Evolutionary conservation across 2,113 vertebrate species (phyloP).

Genomic region (Anoura caudifer): DNA sequence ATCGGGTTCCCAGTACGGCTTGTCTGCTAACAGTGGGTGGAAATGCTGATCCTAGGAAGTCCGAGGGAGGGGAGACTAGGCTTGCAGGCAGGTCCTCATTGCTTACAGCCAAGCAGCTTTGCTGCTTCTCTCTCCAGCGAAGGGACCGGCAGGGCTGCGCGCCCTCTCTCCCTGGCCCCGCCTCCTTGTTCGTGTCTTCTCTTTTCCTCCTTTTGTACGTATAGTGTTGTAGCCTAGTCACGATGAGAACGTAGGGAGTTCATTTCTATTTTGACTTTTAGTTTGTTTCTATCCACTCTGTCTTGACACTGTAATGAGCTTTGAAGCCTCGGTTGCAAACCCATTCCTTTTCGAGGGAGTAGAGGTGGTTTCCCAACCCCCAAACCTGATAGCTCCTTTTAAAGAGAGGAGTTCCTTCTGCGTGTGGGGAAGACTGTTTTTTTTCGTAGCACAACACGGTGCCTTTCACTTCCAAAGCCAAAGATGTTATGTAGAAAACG

Average conservation of each 20-base stretch:
- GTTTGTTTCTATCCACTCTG: background rate
- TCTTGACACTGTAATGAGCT: background rate
- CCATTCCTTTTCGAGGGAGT: background rate
- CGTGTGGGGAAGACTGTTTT: background rate
- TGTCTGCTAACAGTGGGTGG: background rate
- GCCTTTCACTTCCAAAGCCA: background rate
- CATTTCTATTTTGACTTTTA: background rate
- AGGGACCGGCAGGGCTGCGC: no score
- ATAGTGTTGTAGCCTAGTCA: background rate
- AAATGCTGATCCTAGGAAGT: background rate
- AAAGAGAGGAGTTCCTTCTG: background rate
- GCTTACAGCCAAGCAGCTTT: background rate
- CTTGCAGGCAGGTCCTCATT: background rate
- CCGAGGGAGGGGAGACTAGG: background rate
- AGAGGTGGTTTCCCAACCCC: background rate
- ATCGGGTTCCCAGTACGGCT: background rate
- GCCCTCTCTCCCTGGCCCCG: rapidly evolving
- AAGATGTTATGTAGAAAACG: background rate
- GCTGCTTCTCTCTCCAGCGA: background rate
- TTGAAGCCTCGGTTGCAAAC: background rate
- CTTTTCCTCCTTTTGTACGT: background rate
- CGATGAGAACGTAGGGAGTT: background rate
- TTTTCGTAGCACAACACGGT: no score
- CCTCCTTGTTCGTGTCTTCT: background rate
- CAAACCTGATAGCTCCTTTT: background rate